Evolutionary conservation across 53 echinoderm and acorn worm species (phyloP).

Genomic region (Hippasteria phrygiana): DNA sequence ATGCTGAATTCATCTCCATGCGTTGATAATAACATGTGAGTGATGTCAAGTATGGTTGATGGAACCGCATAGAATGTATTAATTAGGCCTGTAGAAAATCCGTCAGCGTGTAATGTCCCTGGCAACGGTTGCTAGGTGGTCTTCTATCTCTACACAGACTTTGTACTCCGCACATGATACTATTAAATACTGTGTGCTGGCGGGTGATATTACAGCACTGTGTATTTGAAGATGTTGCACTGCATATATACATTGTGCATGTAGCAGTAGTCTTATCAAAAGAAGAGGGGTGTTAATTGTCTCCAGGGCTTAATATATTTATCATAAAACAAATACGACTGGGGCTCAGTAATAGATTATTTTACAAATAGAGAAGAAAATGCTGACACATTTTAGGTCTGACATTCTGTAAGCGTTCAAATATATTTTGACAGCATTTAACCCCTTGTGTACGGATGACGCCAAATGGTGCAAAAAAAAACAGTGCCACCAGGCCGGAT

Average conservation of each 20-base stretch:
- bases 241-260: background rate
- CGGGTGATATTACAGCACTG: background rate
- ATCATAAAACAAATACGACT: background rate
- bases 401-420: no score
- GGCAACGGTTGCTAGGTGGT: conserved; percentile 42
- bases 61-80: no score
- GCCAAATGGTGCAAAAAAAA: no score
- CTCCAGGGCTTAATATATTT: background rate
- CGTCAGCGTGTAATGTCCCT: background rate
- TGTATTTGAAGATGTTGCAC: background rate
- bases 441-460: no score
- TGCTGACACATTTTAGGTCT: no score
- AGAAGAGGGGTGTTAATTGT: background rate
- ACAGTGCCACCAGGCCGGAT: no score
- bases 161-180: background rate
- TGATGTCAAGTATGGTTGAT: no score
- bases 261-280: background rate
- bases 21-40: no score
- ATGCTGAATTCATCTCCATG: no score
- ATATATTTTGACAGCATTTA: no score
- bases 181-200: background rate
- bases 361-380: no score
- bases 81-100: background rate
- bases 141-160: conserved; percentile 2
- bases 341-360: background rate